Evolutionary conservation across 2,888 invertebrate species (phyloP), one percentile per base, ranked within the genome.

Genomic region (Rhodophaea formosa): DNA sequence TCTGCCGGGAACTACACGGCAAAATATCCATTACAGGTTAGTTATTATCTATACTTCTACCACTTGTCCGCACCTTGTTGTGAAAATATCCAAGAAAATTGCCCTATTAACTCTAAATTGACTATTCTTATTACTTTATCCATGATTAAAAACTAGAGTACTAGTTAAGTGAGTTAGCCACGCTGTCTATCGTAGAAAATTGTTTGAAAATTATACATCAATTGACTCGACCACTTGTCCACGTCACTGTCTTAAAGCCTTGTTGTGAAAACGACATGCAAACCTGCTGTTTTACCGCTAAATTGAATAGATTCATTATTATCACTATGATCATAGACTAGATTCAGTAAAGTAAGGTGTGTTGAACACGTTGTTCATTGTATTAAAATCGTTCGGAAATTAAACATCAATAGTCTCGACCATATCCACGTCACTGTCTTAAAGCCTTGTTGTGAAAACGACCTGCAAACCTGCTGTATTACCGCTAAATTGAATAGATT

Each of bases 281-380:
- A 10, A 6, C 10, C 35, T 16, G 54, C 58, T 63, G 69, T 74
- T 75, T 73, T 78, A 75, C 73, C 69, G 71, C 65, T 67, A 61
- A 35, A 15, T 51, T 51, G 49, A 51, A 32, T 51, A 51, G 49
- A 51, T 32, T 51, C 32, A 15, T 51, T 51, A 35, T 35, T 35
- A 15, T 51, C 23, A 3, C 5, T 23, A 3, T 23, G 23, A 23
- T 5, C 5, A 23, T 23, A 23, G 23, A 3, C 23, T 23, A 23
- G 23, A 23, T 5, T 23, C 23, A 23, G 3, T 23, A 23, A 23
- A 23, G 23, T 23, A 5, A 23, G 23, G 23, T 23, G 2, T 3
- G 23, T 5, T 5, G 23, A 23, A 23, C 5, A 23, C 2, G 5
- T 5, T 3, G 5, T 23, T 23, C 5, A 23, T 23, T 23, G 23